Evolutionary conservation across 2,888 invertebrate species (phyloP), one percentile per base, ranked within the genome.

Genomic region (Malachius bipustulatus): DNA sequence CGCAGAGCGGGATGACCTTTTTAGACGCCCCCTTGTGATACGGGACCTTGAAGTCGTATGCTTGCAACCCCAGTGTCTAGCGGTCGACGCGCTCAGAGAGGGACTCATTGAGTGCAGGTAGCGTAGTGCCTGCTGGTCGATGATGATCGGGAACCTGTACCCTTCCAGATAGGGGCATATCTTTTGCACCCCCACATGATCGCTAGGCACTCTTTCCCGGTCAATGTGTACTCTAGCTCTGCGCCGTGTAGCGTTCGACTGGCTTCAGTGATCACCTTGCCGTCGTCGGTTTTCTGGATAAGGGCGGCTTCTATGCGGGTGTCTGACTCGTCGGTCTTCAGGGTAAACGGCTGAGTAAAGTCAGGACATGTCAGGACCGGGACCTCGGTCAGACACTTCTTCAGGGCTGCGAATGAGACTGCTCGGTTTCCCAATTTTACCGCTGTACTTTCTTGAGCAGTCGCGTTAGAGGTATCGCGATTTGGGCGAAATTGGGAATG

Each of bases 401-500:
- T 19, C n/a, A 19, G n/a, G n/a, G n/a, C n/a, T n/a, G 6, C 24
- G n/a, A 19, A 19, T 19, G 24, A 6, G 6, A 6, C 24, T 19
- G 24, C 6, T 19, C 24, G 6, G 24, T 6, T n/a, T n/a, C 24
- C 33, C 13, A 31, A 4, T 16, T 32, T 30, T 27, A 34, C 10
- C n/a, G 10, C 3, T 16, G 30, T 4, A 9, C 8, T 4, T 34
- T 32, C 16, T 34, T 34, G 4, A 30, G 31, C 29, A 38, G 11
- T n/a, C 16, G 3, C 9, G 10, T 39, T 11, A 38, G 32, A 15
- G 41, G 41, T 2, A 16, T n/a, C 10, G 26, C 30, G 10, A 37
- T 32, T 14, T 37, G 14, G n/a, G 42, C 14, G 31, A 35, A 40
- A 3, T 32, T 13, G 13, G 35, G 42, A 24, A 42, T 37, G 16